phyloP scores from a whole-genome alignment of 2,888 invertebrate genomes.

The Phania funesta region DNA sequence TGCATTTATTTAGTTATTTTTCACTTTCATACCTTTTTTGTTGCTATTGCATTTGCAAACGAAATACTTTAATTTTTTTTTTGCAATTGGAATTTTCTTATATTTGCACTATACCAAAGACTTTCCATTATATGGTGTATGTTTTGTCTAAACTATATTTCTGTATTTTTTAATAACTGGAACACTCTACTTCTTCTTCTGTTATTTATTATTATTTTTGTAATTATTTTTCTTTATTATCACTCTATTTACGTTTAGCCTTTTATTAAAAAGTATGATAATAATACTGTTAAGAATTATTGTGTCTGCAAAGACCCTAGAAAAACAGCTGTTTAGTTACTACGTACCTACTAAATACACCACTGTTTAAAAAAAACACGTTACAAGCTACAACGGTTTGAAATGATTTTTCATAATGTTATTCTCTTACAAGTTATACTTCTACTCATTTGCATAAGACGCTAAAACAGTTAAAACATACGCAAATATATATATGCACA shows the following conservation, averaged over 20 bases:
- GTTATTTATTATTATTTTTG: not conserved
- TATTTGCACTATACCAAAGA: not conserved
- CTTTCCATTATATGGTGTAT: not conserved
- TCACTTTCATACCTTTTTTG: not conserved
- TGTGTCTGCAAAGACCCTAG: not conserved
- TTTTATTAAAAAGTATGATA: not conserved
- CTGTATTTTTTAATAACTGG: not conserved
- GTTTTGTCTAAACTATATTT: not conserved
- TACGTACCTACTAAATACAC: not conserved
- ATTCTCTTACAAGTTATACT: too few relatives aligned
- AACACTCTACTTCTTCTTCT: not conserved
- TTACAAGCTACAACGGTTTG: not conserved
- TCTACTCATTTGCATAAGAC: too few relatives aligned
- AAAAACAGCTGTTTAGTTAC: conserved; percentile 17
- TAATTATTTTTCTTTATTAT: not conserved
- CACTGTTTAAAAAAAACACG: conserved; percentile 6
- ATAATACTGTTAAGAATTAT: not conserved
- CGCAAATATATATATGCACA: too few relatives aligned
- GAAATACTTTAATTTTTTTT: not conserved
- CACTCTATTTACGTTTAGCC: not conserved
- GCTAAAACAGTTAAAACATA: too few relatives aligned
- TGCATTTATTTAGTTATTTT: too few relatives aligned
- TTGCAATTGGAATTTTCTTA: not conserved
- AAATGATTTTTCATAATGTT: not conserved
- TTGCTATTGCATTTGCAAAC: not conserved